Evolutionary conservation across 1,140 invertebrate species (phyloP).

Genomic region (Aphaenogaster ashmeadi): DNA sequence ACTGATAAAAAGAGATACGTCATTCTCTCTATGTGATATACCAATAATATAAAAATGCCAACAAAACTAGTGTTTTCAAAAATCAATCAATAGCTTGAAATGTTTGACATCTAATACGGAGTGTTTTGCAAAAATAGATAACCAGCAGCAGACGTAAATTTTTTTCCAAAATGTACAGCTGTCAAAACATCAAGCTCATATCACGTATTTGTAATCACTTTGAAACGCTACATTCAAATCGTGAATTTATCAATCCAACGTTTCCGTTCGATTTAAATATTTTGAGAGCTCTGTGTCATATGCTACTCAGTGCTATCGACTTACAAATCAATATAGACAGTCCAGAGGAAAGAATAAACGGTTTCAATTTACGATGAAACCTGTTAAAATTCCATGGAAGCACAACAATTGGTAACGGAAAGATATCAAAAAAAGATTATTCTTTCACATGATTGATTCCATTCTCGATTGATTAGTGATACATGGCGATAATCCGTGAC

Average conservation of each 20-base stretch:
- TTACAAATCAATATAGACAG: conserved; percentile 35
- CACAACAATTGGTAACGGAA: conserved; percentile 15
- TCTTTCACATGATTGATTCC: conserved; percentile 17
- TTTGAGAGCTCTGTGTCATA: conserved; percentile 34
- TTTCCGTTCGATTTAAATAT: conserved; percentile 34
- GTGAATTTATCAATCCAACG: conserved; percentile 52
- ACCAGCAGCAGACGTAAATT: background rate
- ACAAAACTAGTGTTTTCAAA: background rate
- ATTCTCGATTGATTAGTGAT: conserved; percentile 33
- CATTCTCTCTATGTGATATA: background rate
- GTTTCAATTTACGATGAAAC: conserved; percentile 21
- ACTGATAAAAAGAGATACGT: background rate
- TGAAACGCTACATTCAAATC: conserved; percentile 29
- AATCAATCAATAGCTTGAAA: conserved; percentile 23
- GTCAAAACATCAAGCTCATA: conserved; percentile 37
- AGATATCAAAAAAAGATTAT: conserved; percentile 39
- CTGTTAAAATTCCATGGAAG: conserved; percentile 22
- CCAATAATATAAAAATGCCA: conserved; percentile 19
- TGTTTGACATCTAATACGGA: conserved; percentile 10
- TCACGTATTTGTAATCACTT: conserved; percentile 41
- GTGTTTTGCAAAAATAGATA: background rate
- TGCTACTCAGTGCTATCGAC: conserved; percentile 37
- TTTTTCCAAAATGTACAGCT: conserved; percentile 32
- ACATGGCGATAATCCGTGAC: conserved; percentile 18
- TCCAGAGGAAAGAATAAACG: conserved; percentile 22